Evolutionary conservation across 2,113 vertebrate genomes (phyloP), one percentile per base, ranked within the genome.

Genomic region (Zosterops borbonicus): DNA sequence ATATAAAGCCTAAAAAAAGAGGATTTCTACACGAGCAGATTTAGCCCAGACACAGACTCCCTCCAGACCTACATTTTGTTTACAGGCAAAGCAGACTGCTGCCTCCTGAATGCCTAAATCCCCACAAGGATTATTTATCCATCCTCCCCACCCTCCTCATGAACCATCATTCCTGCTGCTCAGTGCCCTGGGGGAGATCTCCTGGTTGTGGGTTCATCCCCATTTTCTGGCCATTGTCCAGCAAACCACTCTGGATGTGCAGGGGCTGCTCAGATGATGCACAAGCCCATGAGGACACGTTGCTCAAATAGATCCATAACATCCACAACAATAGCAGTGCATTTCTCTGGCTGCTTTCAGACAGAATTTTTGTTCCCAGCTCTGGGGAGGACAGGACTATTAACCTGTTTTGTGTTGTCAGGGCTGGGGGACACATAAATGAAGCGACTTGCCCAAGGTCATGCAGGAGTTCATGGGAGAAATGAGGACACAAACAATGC

Each of bases 1-100:
- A 95, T 81, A 90, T 68, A 96, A 96, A 96, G 88, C 93, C 92
- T 74, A 70, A 92, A 83, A 95, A 95, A 96, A 96, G 95, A 94
- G 95, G 96, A 96, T 97, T 97, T 97, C 49, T 77, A 78, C 71
- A 52, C 41, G 90, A 96, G 92, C 85, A 93, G 94, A 94, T 95
- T 95, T 77, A 93, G 79, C 67, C 1, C 4, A 83, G 92, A 92
- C 78, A 74, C 64, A 94, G 92, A 90, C 83, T 96, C 93, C 87
- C 90, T 89, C 79, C 58, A 94, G 95, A 92, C 92, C 87, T 86
- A 95, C 82, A 90, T 91, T 96, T 95, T 94, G 85, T 96, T 96
- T 92, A 95, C 90, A 91, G 86, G 90, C 90, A 83, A 78, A 96
- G 63, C 15, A 93, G 92, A 37, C 90, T 65, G 37, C 11, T 20